Evolutionary conservation across 2,797 vertebrate genomes (phyloP).

Genomic region (Hapalemur alaotrensis): DNA sequence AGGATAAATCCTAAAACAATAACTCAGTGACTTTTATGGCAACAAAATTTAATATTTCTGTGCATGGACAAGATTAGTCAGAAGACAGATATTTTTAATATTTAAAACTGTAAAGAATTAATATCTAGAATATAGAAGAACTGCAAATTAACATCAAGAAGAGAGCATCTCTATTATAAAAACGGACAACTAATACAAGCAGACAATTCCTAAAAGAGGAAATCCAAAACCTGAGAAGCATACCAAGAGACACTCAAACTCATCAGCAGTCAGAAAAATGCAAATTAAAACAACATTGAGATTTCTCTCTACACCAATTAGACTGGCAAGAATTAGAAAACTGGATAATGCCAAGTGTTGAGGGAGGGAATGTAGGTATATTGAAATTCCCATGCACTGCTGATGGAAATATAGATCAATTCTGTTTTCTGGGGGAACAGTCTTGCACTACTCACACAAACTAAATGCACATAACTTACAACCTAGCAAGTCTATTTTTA

Average conservation of each 20-base stretch:
- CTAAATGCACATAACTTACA: background rate
- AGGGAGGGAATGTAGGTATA: background rate
- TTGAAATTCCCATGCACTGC: background rate
- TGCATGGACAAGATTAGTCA: background rate
- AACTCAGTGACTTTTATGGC: background rate
- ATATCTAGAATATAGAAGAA: background rate
- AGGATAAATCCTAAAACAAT: background rate
- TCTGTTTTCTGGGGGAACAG: background rate
- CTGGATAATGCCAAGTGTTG: background rate
- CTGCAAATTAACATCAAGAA: slow-evolving; percentile 36
- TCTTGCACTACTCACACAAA: background rate
- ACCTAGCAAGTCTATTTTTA: background rate
- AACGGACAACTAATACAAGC: slow-evolving; percentile 14
- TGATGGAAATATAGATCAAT: background rate
- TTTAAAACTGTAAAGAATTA: slow-evolving; percentile 43
- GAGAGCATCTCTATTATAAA: slow-evolving; percentile 55
- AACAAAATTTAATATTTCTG: slow-evolving; percentile 33
- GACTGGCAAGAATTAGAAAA: slow-evolving; percentile 50
- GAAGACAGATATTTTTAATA: background rate
- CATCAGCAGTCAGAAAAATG: slow-evolving; percentile 60
- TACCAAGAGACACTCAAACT: slow-evolving; percentile 51
- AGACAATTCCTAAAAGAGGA: slow-evolving; percentile 44
- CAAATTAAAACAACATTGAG: slow-evolving; percentile 42
- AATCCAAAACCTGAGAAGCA: slow-evolving; percentile 41
- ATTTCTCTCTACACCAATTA: slow-evolving; percentile 41